Evolutionary conservation across 2,113 vertebrate species (phyloP).

Genomic region (Leptobrachium leishanense): DNA sequence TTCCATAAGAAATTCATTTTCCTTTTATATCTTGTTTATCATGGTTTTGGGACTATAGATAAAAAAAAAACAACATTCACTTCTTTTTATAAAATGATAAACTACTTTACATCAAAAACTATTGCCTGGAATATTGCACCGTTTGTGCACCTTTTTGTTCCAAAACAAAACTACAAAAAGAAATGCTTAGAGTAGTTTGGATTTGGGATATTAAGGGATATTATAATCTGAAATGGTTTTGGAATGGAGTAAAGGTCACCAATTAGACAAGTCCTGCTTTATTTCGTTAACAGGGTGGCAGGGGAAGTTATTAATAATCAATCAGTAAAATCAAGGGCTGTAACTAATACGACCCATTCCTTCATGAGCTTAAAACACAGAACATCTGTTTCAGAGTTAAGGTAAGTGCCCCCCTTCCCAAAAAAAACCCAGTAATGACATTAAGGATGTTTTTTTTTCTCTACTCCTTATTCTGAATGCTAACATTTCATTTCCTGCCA

Average conservation of each 20-base stretch:
- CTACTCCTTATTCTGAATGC: background rate
- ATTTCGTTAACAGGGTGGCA: constrained; percentile 19
- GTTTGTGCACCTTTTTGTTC: no score
- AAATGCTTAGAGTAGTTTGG: no score
- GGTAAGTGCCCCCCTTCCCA: constrained; percentile 13
- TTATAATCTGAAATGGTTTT: background rate
- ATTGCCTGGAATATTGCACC: no score
- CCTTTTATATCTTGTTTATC: no score
- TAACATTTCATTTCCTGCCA: background rate
- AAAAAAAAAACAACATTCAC: no score
- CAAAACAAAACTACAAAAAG: no score
- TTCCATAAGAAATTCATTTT: no score
- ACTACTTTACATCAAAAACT: no score
- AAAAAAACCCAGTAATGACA: constrained; percentile 13
- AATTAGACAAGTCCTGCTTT: constrained; percentile 17
- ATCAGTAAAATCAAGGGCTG: constrained; percentile 28
- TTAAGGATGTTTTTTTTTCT: background rate
- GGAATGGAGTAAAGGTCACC: background rate
- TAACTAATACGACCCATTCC: constrained; percentile 22
- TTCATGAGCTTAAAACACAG: constrained; percentile 2
- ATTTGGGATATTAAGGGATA: no score
- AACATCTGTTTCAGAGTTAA: constrained; percentile 35
- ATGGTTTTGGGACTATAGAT: no score
- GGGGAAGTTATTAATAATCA: constrained; percentile 45
- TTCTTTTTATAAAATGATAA: no score